Base-by-base conservation (phyloP, 2,888 invertebrate species). In the Volucella bombylans region DNA sequence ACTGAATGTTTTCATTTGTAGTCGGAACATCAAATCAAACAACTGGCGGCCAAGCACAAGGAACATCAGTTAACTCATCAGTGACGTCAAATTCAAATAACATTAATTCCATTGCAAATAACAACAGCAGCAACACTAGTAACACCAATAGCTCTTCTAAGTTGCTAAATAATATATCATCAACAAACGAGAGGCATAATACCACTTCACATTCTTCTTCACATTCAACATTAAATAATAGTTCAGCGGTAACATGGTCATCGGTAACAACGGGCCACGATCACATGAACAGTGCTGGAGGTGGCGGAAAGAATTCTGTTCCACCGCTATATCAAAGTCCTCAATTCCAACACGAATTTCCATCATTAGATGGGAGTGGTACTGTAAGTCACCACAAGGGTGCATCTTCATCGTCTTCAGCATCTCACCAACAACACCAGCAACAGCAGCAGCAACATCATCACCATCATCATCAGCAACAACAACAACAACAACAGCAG, bases 321-420 rank as follows among this genome's bases (percentile, higher is more conserved):
- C 94, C 94, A 61, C 94, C 94, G 47, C 93, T 95, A 83, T 95
- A 96, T 89, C 96, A 97, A 92, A 96, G 95, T 92, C 95, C 97
- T 89, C 96, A 96, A 92, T 98, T 97, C 93, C 97, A 97, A 93
- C 97, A 97, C 95, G 98, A 98, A 93, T 98, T 98, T 93, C 98
- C 98, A 90, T 97, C 96, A 91, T 92, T 94, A 89, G 94, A 94
- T 91, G 94, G 94, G 88, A 92, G 94, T 89, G 93, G 93, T 93
- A 89, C 89, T 73, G 88, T 87, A 87, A 86, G 91, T 87, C 90
- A 92, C 90, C 93, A 94, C 87, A 86, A 88, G 87, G 78, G 86
- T 87, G 38, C 87, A 86, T 78, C 87, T 41, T 86, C 87, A 87
- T 87, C 76, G 72, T 72, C 88, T 86, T 52, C 86, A 82, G 68